A percentile compares a stretch with the other conserved stretches of the same genome.
These are phyloP conservation scores for Berghia stephanieae DNA, from an alignment of 1,140 invertebrate genomes.

Conservation along the genomic window DNA sequence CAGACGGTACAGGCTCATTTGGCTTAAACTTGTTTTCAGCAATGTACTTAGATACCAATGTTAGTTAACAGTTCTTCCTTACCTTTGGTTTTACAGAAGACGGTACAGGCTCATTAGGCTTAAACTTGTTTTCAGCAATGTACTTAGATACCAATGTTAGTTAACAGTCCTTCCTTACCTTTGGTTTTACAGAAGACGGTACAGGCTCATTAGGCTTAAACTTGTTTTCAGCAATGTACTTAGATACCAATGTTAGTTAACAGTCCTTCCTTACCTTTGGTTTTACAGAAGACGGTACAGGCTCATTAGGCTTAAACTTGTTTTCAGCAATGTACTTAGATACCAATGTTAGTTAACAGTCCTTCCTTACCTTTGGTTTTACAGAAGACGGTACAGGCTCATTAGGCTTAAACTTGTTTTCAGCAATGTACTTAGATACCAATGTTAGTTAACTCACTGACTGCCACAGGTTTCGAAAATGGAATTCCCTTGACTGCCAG, in stretches of 20 bases:
- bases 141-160: slow-evolving; percentile 42
- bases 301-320: slow-evolving; percentile 38
- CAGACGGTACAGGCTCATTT: not conserved
- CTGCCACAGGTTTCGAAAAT: too few relatives aligned
- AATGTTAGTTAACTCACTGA: too few relatives aligned
- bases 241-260: slow-evolving; percentile 28
- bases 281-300: slow-evolving; percentile 20
- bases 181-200: slow-evolving; percentile 24
- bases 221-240: slow-evolving; percentile 54
- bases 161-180: slow-evolving; percentile 13
- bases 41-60: slow-evolving; percentile 48
- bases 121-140: slow-evolving; percentile 51
- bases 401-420: slow-evolving; percentile 45
- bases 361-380: slow-evolving; percentile 30
- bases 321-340: slow-evolving; percentile 52
- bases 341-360: slow-evolving; percentile 21
- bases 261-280: slow-evolving; percentile 21
- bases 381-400: not conserved
- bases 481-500: too few relatives aligned
- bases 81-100: slow-evolving; percentile 30
- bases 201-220: slow-evolving; percentile 34
- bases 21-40: slow-evolving; percentile 47
- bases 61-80: not conserved
- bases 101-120: not conserved
- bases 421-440: slow-evolving; percentile 48